Evolutionary conservation across 2,797 vertebrate species (phyloP).

Genomic region (Micromesistius poutassou): DNA sequence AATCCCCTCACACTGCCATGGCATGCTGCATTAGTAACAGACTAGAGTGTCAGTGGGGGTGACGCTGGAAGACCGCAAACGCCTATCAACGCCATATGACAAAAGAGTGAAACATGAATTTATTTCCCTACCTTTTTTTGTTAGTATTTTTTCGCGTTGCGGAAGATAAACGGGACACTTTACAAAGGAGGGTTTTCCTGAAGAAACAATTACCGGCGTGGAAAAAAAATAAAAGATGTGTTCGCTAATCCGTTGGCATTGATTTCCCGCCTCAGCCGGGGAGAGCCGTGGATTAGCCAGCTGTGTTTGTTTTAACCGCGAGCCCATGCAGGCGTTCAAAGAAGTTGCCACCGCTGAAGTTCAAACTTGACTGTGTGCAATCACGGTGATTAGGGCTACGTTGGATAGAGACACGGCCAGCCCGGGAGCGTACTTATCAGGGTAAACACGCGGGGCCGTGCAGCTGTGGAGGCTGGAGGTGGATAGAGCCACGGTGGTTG

Average conservation of each 20-base stretch:
- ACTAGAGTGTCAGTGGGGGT: too few relatives aligned
- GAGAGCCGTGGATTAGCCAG: conserved; percentile 17
- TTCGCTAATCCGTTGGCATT: conserved; percentile 20
- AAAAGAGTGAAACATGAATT: too few relatives aligned
- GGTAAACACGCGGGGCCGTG: background rate
- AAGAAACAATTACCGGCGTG: too few relatives aligned
- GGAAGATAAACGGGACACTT: too few relatives aligned
- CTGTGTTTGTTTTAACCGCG: conserved; percentile 11
- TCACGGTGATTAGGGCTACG: conserved; percentile 1
- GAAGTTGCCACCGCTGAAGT: conserved; percentile 3
- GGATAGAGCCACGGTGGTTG: background rate
- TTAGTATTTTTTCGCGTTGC: too few relatives aligned
- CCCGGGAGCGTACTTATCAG: background rate
- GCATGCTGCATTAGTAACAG: too few relatives aligned
- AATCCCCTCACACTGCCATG: too few relatives aligned
- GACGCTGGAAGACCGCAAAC: too few relatives aligned
- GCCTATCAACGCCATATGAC: too few relatives aligned
- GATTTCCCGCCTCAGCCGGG: conserved; percentile 11
- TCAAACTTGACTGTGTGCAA: background rate
- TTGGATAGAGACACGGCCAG: background rate
- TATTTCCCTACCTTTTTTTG: too few relatives aligned
- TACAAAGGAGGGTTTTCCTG: too few relatives aligned
- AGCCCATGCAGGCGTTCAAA: background rate
- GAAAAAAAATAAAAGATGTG: conserved; percentile 11
- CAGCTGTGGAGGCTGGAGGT: conserved; percentile 1